Evolutionary conservation across 2,797 vertebrate genomes (phyloP).

Genomic region (Scyliorhinus canicula): DNA sequence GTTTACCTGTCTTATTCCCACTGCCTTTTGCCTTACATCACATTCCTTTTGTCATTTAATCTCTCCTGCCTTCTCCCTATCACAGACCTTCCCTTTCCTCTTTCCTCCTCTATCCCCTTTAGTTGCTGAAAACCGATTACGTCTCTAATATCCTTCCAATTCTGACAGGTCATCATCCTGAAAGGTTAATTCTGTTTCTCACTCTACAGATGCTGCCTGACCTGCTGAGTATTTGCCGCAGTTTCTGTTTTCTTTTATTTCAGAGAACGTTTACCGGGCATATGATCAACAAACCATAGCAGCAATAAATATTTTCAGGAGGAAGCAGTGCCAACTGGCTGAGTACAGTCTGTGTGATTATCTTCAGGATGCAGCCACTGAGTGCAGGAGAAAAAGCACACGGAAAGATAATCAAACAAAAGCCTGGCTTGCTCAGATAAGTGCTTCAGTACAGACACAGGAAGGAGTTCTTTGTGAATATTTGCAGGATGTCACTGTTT

Average conservation of each 20-base stretch:
- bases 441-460: neutral
- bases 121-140: no score
- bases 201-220: neutral
- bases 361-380: slow-evolving; percentile 20
- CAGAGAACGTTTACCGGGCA: neutral
- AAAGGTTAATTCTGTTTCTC: neutral
- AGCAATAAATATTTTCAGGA: neutral
- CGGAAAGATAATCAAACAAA: neutral
- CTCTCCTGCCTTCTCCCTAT: no score
- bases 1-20: no score
- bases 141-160: no score
- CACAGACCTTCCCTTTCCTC: no score
- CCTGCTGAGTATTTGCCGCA: neutral
- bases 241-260: neutral
- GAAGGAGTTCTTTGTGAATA: neutral
- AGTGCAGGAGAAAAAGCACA: neutral
- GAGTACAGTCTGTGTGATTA: neutral
- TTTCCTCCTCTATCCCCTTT: no score
- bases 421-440: neutral
- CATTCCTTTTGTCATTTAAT: no score
- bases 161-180: no score
- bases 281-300: neutral
- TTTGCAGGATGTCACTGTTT: neutral
- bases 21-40: no score
- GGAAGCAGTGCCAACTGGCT: neutral